phyloP scores from a whole-genome alignment of 2,888 invertebrate species.

The Agapostemon virescens region DNA sequence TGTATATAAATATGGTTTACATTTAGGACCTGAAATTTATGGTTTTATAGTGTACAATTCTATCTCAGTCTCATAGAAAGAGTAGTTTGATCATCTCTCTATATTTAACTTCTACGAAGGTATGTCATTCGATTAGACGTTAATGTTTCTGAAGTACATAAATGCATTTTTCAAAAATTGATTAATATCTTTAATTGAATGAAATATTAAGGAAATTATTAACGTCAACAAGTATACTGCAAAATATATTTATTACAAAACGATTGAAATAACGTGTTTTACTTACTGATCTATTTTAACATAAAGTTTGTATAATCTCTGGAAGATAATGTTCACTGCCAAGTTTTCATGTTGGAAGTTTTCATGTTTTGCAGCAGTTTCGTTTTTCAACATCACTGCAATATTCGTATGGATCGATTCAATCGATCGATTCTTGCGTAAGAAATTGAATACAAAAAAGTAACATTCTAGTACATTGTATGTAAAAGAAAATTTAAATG shows the following conservation, averaged over 20 bases:
- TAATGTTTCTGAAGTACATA: slow-evolving; percentile 8
- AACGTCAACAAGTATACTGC: slow-evolving; percentile 58
- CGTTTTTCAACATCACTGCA: slow-evolving; percentile 19
- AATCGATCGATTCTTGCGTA: not conserved
- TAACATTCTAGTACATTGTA: slow-evolving; percentile 4
- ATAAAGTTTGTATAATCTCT: slow-evolving; percentile 42
- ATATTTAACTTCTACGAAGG: slow-evolving; percentile 16
- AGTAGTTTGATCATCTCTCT: slow-evolving; percentile 32
- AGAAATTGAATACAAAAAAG: slow-evolving; percentile 17
- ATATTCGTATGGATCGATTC: slow-evolving; percentile 9
- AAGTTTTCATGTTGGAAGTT: slow-evolving; percentile 39
- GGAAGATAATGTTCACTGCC: slow-evolving; percentile 47
- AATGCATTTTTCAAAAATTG: slow-evolving; percentile 24
- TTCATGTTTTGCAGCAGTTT: slow-evolving; percentile 27
- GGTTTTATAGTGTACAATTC: slow-evolving; percentile 21
- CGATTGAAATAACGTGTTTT: slow-evolving; percentile 67
- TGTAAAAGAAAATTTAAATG: slow-evolving; percentile 9
- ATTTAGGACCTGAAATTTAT: slow-evolving; percentile 53
- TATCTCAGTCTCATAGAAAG: slow-evolving; percentile 46
- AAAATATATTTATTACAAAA: slow-evolving; percentile 78
- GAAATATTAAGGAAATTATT: slow-evolving; percentile 29
- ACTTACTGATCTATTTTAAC: slow-evolving; percentile 34
- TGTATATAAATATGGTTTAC: slow-evolving; percentile 47
- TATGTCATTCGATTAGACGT: slow-evolving; percentile 12
- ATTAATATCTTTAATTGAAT: slow-evolving; percentile 14